A percentile compares a stretch with the other conserved stretches of the same genome.
Evolutionary conservation across 2,797 vertebrate species (phyloP).

Genomic region (Cygnus olor): DNA sequence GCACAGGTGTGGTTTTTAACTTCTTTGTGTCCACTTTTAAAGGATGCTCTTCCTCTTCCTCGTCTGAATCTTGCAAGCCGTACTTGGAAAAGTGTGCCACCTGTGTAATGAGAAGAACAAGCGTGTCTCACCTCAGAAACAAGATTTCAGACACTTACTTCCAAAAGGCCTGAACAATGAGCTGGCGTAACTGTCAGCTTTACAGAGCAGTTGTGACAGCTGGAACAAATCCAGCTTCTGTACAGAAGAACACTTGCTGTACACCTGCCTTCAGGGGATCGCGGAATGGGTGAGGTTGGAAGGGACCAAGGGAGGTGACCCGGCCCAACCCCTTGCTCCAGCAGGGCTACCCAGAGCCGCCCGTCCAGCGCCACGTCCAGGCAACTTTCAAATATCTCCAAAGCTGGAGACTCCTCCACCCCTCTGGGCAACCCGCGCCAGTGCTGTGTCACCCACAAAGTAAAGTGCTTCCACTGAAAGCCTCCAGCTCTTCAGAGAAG

Average conservation of each 20-base stretch:
- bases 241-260: fast-evolving
- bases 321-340: neutral
- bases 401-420: neutral
- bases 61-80: constrained; percentile 94
- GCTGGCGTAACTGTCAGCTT: neutral
- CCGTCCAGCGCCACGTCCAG: neutral
- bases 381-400: neutral
- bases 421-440: neutral
- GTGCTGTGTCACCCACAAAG: neutral
- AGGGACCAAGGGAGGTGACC: no score
- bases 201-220: fast-evolving
- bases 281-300: no score
- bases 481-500: neutral
- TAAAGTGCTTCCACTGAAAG: neutral
- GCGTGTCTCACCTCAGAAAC: fast-evolving
- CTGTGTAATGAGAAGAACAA: constrained; percentile 57
- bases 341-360: neutral
- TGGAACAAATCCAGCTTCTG: no score
- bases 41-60: constrained; percentile 87
- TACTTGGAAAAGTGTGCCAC: constrained; percentile 97
- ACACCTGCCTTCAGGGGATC: neutral
- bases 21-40: constrained; percentile 89
- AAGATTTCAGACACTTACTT: neutral
- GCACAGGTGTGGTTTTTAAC: constrained; percentile 83
- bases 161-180: neutral